These are phyloP conservation scores for Volucella bombylans DNA, from an alignment of 2,888 invertebrate species.

Conservation along the genomic window DNA sequence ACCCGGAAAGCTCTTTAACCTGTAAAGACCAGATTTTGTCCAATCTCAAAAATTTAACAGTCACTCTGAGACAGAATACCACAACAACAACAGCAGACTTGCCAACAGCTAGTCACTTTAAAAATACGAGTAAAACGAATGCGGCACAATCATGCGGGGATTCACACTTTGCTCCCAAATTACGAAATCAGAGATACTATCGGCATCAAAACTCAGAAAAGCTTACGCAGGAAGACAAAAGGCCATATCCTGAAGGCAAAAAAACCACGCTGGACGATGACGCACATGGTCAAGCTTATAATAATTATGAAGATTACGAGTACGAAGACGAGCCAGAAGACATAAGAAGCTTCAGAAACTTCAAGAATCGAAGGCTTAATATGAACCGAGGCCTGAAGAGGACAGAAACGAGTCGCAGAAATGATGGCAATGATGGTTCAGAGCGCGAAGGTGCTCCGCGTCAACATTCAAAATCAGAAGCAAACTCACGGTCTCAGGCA, in stretches of 20 bases:
- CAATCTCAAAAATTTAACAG: neutral
- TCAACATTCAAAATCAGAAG: no score
- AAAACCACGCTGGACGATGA: neutral
- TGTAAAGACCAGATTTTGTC: conserved; percentile 30
- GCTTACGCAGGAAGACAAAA: neutral
- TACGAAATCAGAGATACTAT: conserved; percentile 12
- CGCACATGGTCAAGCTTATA: no score
- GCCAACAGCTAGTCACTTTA: neutral
- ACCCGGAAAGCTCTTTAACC: conserved; percentile 29
- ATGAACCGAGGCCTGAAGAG: neutral
- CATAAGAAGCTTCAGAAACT: neutral
- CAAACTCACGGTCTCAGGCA: no score
- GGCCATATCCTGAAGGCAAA: neutral
- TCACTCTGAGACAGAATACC: neutral
- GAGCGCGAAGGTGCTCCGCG: no score
- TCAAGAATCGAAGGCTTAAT: conserved; percentile 7
- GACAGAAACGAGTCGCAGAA: neutral
- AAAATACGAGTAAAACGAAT: neutral
- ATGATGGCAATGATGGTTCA: no score
- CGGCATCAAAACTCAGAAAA: conserved; percentile 27
- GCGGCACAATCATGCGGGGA: no score
- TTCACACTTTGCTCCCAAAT: neutral
- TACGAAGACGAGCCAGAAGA: conserved; percentile 32
- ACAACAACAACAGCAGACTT: neutral
- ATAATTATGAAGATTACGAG: conserved; percentile 24